phyloP scores from a whole-genome alignment of 1,140 invertebrate genomes.

The Drosophila pruinosa region DNA sequence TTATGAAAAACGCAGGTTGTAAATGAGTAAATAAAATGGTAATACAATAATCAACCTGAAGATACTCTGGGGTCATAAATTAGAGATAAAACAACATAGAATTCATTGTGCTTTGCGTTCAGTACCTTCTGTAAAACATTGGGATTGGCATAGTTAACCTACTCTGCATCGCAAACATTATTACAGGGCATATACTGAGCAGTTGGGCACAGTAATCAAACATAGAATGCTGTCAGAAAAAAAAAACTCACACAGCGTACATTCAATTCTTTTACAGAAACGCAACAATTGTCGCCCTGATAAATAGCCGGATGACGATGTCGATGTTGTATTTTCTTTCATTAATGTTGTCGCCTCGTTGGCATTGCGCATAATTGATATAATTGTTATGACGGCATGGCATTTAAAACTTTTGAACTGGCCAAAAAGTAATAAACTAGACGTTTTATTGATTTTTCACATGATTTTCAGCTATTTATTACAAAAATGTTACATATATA shows the following conservation, averaged over 20 bases:
- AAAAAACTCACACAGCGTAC: slow-evolving; percentile 9
- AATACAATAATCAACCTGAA: background rate
- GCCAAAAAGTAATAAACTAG: background rate
- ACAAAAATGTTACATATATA: slow-evolving; percentile 46
- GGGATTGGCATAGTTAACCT: too few species aligned
- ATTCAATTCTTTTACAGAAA: slow-evolving; percentile 19
- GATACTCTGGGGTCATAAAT: background rate
- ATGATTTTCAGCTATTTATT: slow-evolving; percentile 18
- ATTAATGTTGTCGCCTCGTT: slow-evolving; percentile 8
- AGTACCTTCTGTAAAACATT: too few species aligned
- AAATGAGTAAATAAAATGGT: background rate
- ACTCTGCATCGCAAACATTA: background rate
- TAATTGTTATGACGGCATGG: slow-evolving; percentile 62
- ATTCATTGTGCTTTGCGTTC: too few species aligned
- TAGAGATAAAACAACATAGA: too few species aligned
- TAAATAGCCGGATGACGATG: slow-evolving; percentile 26
- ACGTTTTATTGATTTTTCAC: slow-evolving; percentile 57
- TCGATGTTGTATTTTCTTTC: background rate
- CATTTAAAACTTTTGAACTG: slow-evolving; percentile 3
- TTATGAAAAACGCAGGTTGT: slow-evolving; percentile 14
- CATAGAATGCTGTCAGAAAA: background rate
- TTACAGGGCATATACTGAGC: background rate
- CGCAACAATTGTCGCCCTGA: slow-evolving; percentile 59
- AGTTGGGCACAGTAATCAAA: background rate
- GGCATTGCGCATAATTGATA: slow-evolving; percentile 57